A percentile compares a stretch with the other conserved stretches of the same genome.
Conservation (phyloP, 2,113 vertebrate genomes). For the Semnornis frantzii region DNA sequence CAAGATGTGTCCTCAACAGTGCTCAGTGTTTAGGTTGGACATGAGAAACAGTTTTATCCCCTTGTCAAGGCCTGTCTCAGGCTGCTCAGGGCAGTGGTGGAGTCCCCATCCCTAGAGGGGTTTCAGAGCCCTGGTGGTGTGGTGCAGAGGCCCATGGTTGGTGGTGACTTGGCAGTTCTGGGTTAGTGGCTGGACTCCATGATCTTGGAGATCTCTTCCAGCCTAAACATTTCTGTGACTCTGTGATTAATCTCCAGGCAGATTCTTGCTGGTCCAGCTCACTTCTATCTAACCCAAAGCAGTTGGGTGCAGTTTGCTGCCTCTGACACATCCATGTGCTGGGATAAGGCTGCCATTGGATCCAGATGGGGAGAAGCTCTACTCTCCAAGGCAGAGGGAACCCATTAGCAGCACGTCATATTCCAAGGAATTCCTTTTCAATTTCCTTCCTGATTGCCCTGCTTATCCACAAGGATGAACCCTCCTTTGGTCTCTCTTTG, state of each 20-base stretch:
- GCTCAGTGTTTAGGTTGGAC: no score
- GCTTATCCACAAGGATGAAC: neutral
- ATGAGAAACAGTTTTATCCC: no score
- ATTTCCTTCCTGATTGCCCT: neutral
- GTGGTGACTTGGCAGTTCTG: no score
- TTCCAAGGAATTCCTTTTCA: slow-evolving; percentile 25
- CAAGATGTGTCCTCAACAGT: no score
- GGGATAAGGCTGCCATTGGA: neutral
- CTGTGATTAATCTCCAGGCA: neutral
- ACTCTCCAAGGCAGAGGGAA: neutral
- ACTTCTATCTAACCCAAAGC: neutral
- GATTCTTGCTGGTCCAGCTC: neutral
- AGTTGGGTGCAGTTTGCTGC: neutral
- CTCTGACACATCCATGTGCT: neutral
- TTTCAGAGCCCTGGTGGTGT: no score
- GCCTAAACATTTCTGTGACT: no score
- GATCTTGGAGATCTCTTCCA: no score
- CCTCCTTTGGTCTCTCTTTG: neutral
- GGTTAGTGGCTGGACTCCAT: no score
- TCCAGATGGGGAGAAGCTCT: slow-evolving; percentile 18
- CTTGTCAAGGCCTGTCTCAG: no score
- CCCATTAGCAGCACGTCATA: neutral
- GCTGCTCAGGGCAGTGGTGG: no score
- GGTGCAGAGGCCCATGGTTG: no score
- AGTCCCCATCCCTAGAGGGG: no score